These are phyloP conservation scores for Philypnodon macrostomus DNA, from an alignment of 2,797 vertebrate species.

Conservation along the genomic window DNA sequence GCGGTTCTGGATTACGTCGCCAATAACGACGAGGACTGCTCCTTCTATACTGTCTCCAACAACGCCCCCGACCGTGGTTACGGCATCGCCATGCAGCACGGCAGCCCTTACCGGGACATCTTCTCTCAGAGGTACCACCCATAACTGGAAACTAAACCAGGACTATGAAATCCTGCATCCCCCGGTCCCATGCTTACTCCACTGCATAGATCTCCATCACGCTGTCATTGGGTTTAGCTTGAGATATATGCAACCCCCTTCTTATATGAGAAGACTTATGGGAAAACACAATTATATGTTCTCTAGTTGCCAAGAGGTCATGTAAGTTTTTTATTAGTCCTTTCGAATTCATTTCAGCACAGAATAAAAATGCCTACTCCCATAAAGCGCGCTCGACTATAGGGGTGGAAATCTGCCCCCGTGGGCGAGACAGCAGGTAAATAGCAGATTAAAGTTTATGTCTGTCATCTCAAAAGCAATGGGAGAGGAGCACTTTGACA, in stretches of 20 bases:
- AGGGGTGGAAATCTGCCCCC: conserved; percentile 18
- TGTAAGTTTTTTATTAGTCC: conserved; percentile 24
- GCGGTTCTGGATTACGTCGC: conserved; percentile 94
- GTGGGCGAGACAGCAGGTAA: conserved; percentile 32
- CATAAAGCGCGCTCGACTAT: conserved; percentile 26
- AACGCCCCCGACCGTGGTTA: conserved; percentile 92
- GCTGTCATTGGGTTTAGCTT: conserved; percentile 15
- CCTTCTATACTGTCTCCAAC: conserved; percentile 91
- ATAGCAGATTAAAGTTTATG: conserved; percentile 36
- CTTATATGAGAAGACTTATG: conserved; percentile 8
- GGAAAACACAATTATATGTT: conserved; percentile 7
- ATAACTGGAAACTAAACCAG: conserved; percentile 25
- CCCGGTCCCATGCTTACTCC: too few species aligned
- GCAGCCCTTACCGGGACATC: conserved; percentile 94
- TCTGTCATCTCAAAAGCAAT: conserved; percentile 23
- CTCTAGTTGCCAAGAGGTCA: conserved; percentile 13
- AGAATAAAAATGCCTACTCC: conserved; percentile 27
- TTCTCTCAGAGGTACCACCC: conserved; percentile 93
- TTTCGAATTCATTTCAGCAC: conserved; percentile 28
- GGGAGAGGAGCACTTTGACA: conserved; percentile 24
- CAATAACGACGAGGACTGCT: conserved; percentile 94
- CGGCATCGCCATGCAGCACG: conserved; percentile 95
- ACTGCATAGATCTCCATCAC: conserved; percentile 6
- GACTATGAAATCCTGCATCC: too few species aligned
- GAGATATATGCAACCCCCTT: conserved; percentile 10